phyloP scores from a whole-genome alignment of 2,888 invertebrate species.

The Tuberolachnus salignus region DNA sequence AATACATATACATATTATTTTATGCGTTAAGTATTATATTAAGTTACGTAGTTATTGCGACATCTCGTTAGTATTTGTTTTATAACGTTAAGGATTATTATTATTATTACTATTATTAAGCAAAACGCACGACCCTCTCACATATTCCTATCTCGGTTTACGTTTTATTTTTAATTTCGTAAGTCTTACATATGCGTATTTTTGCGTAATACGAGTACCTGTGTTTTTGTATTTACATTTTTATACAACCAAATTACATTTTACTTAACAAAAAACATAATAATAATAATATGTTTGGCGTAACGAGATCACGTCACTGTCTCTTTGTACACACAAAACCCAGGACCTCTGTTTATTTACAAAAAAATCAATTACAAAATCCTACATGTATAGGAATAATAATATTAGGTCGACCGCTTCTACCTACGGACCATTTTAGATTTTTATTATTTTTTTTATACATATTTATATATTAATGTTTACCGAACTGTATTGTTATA shows the following conservation, averaged over 20 bases:
- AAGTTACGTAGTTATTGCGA: neutral
- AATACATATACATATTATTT: neutral
- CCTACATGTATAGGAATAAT: too few relatives aligned
- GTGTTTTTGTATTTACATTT: conserved; percentile 7
- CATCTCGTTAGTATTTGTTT: conserved; percentile 10
- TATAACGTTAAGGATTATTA: conserved; percentile 21
- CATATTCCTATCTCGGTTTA: neutral
- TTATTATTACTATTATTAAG: conserved; percentile 5
- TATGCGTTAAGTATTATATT: conserved; percentile 4
- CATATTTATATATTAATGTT: neutral
- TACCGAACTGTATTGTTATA: too few relatives aligned
- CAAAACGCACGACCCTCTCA: neutral
- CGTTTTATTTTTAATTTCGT: neutral
- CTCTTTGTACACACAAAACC: neutral
- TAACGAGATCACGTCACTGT: neutral
- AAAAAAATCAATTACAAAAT: neutral
- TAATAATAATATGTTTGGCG: neutral
- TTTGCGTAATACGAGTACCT: neutral
- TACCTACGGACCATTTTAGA: too few relatives aligned
- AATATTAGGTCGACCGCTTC: neutral
- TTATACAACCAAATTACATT: neutral
- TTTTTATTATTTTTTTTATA: neutral
- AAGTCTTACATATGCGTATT: neutral
- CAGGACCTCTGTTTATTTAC: neutral
- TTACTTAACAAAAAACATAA: neutral